Conservation (phyloP, 2,888 invertebrate species). For the Cheilosia vernalis region DNA sequence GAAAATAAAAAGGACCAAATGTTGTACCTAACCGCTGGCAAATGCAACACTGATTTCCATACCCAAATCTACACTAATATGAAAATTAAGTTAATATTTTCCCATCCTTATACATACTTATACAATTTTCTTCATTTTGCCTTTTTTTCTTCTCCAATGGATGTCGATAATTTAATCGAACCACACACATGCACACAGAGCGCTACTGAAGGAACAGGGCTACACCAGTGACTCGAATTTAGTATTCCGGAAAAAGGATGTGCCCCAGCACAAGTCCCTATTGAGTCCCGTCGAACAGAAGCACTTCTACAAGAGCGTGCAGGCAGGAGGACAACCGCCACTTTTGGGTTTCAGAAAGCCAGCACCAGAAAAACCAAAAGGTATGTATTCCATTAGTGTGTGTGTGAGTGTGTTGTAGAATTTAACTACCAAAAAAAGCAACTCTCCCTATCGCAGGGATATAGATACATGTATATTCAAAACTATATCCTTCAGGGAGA, state of each 20-base stretch:
- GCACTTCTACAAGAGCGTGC: slow-evolving; percentile 93
- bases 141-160: slow-evolving; percentile 12
- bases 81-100: slow-evolving; percentile 17
- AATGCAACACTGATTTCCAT: slow-evolving; percentile 45
- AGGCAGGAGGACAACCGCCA: slow-evolving; percentile 97
- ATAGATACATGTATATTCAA: slow-evolving; percentile 1
- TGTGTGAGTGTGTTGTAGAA: slow-evolving; percentile 22
- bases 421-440: slow-evolving; percentile 41
- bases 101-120: background rate
- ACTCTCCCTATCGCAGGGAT: slow-evolving; percentile 31
- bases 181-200: slow-evolving; percentile 84
- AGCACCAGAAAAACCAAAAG: slow-evolving; percentile 92
- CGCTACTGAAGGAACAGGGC: slow-evolving; percentile 93
- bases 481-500: slow-evolving; percentile 33
- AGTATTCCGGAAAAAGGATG: slow-evolving; percentile 91
- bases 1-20: background rate
- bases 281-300: slow-evolving; percentile 93
- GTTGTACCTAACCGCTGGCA: slow-evolving; percentile 22
- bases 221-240: slow-evolving; percentile 96
- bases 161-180: slow-evolving; percentile 38
- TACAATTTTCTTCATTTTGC: slow-evolving; percentile 2
- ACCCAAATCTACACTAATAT: slow-evolving; percentile 1
- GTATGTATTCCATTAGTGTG: slow-evolving; percentile 83
- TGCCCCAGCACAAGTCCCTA: slow-evolving; percentile 86
- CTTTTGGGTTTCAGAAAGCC: slow-evolving; percentile 95